A percentile compares a stretch with the other conserved stretches of the same genome.
phyloP scores from a whole-genome alignment of 2,797 vertebrate genomes.

The Acrossocheilus wenchowensis region DNA sequence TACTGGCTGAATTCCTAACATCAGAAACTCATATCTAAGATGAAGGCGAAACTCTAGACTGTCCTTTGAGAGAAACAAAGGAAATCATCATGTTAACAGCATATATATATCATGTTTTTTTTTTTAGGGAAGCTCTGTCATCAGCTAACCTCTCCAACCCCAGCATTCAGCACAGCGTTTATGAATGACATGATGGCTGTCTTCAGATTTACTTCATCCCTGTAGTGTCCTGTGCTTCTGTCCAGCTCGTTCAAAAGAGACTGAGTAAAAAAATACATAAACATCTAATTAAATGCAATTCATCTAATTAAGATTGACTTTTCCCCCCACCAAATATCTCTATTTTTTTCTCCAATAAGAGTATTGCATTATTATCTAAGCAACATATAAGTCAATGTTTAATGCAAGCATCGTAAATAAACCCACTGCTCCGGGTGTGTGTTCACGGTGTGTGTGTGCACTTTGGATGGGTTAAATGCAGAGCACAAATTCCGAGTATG shows the following conservation, averaged over 20 bases:
- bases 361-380: neutral
- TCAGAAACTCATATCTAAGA: conserved; percentile 95
- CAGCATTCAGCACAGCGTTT: conserved; percentile 95
- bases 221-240: conserved; percentile 89
- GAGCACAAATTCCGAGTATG: too few species aligned
- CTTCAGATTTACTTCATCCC: conserved; percentile 96
- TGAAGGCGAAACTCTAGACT: conserved; percentile 97
- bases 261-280: conserved; percentile 67
- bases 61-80: conserved; percentile 77
- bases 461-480: too few species aligned
- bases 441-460: too few species aligned
- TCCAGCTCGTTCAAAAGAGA: conserved; percentile 92
- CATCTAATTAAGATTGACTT: neutral
- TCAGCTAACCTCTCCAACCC: conserved; percentile 90
- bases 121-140: neutral
- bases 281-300: neutral
- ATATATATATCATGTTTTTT: neutral
- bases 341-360: neutral
- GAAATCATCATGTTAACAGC: neutral
- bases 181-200: conserved; percentile 99
- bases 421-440: too few species aligned
- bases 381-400: neutral
- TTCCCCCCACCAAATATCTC: neutral
- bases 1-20: conserved; percentile 96
- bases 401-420: neutral